Evolutionary conservation across 2,888 invertebrate species (phyloP).

Genomic region (Archaeoteleia sp.): DNA sequence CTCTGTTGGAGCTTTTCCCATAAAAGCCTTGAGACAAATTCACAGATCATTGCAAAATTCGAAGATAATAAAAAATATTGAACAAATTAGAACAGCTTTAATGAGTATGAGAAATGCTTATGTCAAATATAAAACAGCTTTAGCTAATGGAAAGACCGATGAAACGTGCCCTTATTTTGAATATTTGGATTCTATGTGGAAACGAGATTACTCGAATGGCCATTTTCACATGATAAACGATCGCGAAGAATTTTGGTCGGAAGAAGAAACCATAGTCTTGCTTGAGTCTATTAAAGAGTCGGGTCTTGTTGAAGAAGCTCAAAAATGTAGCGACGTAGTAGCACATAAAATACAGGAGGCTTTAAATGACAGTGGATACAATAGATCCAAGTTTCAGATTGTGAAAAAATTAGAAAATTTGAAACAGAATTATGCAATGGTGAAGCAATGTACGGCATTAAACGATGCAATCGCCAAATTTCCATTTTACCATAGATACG

Average conservation of each 20-base stretch:
- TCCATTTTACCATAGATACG: constrained; percentile 57
- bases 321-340: constrained; percentile 40
- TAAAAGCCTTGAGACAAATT: constrained; percentile 51
- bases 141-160: constrained; percentile 38
- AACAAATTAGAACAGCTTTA: constrained; percentile 55
- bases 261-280: constrained; percentile 56
- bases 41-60: constrained; percentile 47
- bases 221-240: constrained; percentile 39
- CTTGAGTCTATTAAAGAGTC: constrained; percentile 55
- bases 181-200: constrained; percentile 55
- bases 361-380: constrained; percentile 55
- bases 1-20: constrained; percentile 48
- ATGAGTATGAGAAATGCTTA: constrained; percentile 54
- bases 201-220: constrained; percentile 49
- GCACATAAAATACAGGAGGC: constrained; percentile 46
- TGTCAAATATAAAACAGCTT: constrained; percentile 51
- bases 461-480: constrained; percentile 53
- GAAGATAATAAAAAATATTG: constrained; percentile 50
- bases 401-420: constrained; percentile 53
- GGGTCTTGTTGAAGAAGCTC: constrained; percentile 46
- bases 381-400: constrained; percentile 51
- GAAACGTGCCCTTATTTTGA: constrained; percentile 50
- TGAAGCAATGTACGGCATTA: constrained; percentile 30
- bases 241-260: constrained; percentile 55
- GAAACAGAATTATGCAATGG: constrained; percentile 50